phyloP scores from a whole-genome alignment of 1,140 invertebrate species.

The Diprion similis region DNA sequence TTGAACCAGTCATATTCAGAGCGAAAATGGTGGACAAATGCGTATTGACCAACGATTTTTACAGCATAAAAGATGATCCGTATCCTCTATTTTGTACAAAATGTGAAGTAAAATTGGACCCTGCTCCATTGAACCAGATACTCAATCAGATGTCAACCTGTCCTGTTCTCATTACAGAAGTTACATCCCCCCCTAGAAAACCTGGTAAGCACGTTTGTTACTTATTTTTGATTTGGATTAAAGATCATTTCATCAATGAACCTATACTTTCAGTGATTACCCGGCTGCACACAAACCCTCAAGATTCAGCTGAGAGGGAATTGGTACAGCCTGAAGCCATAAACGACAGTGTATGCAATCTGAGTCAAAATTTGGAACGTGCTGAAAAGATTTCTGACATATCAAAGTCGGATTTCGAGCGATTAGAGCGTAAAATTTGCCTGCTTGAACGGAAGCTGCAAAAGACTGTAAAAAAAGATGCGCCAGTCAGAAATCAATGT shows the following conservation, averaged over 20 bases:
- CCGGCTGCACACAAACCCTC: neutral
- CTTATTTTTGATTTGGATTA: neutral
- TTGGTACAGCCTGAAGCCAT: neutral
- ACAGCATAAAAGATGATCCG: slow-evolving; percentile 29
- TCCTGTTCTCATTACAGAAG: slow-evolving; percentile 27
- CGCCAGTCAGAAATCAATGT: neutral
- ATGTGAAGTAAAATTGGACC: slow-evolving; percentile 30
- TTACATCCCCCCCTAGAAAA: slow-evolving; percentile 22
- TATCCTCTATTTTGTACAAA: slow-evolving; percentile 43
- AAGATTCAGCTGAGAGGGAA: neutral
- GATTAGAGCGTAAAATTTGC: slow-evolving; percentile 32
- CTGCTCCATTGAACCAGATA: slow-evolving; percentile 36
- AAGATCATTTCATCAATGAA: neutral
- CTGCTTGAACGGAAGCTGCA: slow-evolving; percentile 38
- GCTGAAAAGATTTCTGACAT: neutral
- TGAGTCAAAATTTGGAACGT: no score
- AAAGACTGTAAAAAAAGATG: slow-evolving; percentile 19
- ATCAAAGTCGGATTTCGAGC: slow-evolving; percentile 23
- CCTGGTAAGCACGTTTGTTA: slow-evolving; percentile 21
- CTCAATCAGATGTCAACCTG: slow-evolving; percentile 33
- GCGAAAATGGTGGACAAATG: slow-evolving; percentile 25
- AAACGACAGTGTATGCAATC: neutral
- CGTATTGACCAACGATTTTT: slow-evolving; percentile 37
- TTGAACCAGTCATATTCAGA: neutral
- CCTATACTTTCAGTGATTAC: neutral